These are phyloP conservation scores for Apodemia hepburni DNA, from an alignment of 2,888 invertebrate genomes.

Conservation along the genomic window DNA sequence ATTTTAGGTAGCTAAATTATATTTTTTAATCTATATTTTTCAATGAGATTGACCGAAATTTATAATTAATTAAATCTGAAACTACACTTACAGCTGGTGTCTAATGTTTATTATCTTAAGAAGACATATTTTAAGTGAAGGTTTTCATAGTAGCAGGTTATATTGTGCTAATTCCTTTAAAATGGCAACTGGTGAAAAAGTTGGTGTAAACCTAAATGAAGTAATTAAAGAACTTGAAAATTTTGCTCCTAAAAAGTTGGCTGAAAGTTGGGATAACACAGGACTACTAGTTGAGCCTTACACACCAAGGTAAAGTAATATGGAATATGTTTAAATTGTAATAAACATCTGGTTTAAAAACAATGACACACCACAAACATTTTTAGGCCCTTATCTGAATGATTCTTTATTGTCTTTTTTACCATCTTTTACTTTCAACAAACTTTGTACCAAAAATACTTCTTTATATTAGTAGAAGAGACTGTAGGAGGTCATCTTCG, in stretches of 20 bases:
- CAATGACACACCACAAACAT: too few species aligned
- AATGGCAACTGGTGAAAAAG: constrained; percentile 46
- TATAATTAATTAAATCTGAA: background rate
- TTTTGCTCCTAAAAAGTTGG: constrained; percentile 85
- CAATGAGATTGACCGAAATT: too few species aligned
- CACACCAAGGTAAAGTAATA: constrained; percentile 60
- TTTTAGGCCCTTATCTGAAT: too few species aligned
- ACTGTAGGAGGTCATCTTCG: too few species aligned
- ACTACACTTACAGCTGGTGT: constrained; percentile 41
- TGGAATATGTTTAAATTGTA: too few species aligned
- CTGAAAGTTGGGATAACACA: constrained; percentile 97
- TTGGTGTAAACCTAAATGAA: constrained; percentile 65
- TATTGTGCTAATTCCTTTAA: constrained; percentile 46
- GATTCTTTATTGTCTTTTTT: too few species aligned
- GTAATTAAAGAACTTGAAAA: constrained; percentile 82
- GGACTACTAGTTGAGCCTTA: constrained; percentile 93
- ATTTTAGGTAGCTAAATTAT: too few species aligned
- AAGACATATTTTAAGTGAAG: constrained; percentile 39
- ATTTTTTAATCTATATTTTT: too few species aligned
- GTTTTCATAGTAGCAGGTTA: constrained; percentile 33
- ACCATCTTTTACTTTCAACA: too few species aligned
- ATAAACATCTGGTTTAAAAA: too few species aligned
- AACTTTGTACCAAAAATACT: too few species aligned
- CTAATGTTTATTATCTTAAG: constrained; percentile 59
- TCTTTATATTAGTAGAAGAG: too few species aligned